Evolutionary conservation across 2,888 invertebrate species (phyloP).

Genomic region (Barypeithes pellucidus): DNA sequence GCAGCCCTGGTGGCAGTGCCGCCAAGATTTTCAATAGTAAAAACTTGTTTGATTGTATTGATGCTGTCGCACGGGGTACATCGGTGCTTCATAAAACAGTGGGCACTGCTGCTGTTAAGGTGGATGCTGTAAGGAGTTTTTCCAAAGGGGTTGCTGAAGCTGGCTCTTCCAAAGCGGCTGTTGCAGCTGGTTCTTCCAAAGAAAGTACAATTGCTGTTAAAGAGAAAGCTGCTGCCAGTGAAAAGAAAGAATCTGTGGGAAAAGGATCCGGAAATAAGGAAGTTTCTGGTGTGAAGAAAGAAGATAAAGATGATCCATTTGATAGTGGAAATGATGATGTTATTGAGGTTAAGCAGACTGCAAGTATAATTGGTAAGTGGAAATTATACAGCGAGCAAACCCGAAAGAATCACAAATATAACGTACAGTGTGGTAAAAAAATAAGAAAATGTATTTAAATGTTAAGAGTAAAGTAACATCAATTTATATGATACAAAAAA

Average conservation of each 20-base stretch:
- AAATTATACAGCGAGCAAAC: background rate
- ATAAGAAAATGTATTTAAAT: no score
- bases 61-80: background rate
- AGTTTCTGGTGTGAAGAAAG: background rate
- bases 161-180: no score
- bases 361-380: conserved; percentile 25
- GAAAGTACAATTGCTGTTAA: background rate
- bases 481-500: no score
- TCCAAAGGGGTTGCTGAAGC: background rate
- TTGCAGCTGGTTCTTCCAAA: background rate
- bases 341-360: conserved; percentile 3
- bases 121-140: no score
- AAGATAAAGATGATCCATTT: background rate
- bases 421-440: no score
- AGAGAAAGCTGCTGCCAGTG: background rate
- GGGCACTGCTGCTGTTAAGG: no score
- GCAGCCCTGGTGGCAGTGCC: background rate
- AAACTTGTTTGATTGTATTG: background rate
- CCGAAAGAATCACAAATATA: no score
- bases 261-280: background rate
- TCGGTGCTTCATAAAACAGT: no score
- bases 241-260: background rate
- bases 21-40: conserved; percentile 1
- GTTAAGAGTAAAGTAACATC: no score
- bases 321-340: conserved; percentile 23